These are phyloP conservation scores for Drosophila flavopinicola DNA, from an alignment of 2,888 invertebrate species.

Conservation along the genomic window DNA sequence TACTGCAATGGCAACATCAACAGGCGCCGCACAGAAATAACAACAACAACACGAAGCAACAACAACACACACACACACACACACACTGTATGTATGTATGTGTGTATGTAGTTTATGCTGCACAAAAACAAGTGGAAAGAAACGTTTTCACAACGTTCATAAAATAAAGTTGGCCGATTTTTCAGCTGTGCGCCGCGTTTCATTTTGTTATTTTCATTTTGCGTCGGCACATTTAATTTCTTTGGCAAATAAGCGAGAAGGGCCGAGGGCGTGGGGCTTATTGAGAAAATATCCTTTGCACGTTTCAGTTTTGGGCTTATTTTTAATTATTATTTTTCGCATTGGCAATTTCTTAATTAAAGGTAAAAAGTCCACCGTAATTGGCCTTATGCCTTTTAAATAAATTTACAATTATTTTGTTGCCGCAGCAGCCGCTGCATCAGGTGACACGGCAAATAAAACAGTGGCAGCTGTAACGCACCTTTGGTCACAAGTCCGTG, in stretches of 20 bases:
- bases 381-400: conserved; percentile 69
- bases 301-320: conserved; percentile 55
- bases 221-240: conserved; percentile 45
- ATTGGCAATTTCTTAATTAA: conserved; percentile 76
- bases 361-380: conserved; percentile 54
- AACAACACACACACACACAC: conserved; percentile 7
- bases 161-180: conserved; percentile 66
- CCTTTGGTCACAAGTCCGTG: too few species aligned
- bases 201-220: conserved; percentile 12
- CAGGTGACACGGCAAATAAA: conserved; percentile 7
- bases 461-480: conserved; percentile 18
- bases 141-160: conserved; percentile 43
- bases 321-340: conserved; percentile 77
- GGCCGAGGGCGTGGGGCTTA: not conserved
- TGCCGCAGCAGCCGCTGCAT: conserved; percentile 20
- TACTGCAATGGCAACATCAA: conserved; percentile 31
- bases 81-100: too few species aligned
- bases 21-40: too few species aligned
- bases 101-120: conserved; percentile 8
- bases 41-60: too few species aligned
- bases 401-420: conserved; percentile 69
- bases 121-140: conserved; percentile 9
- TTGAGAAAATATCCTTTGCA: conserved; percentile 49
- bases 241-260: conserved; percentile 22
- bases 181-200: conserved; percentile 8